Evolutionary conservation across 1,140 invertebrate species (phyloP).

Genomic region (Trichonephila inaurata): DNA sequence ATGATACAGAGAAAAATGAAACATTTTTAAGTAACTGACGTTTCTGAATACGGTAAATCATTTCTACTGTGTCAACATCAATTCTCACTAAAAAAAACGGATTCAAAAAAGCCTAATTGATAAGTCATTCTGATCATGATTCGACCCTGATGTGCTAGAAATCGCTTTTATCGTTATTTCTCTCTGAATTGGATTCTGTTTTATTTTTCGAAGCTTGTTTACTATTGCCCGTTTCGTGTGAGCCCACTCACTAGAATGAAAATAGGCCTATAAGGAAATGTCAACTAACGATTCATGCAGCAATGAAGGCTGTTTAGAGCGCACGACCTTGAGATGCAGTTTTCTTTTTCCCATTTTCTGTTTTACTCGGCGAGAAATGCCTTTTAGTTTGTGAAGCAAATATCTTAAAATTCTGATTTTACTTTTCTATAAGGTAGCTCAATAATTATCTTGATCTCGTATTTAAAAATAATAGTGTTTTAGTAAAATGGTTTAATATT

Average conservation of each 20-base stretch:
- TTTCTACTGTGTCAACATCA: neutral
- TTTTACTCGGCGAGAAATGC: neutral
- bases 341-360: constrained; percentile 22
- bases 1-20: no score
- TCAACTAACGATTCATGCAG: constrained; percentile 29
- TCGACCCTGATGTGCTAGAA: constrained; percentile 4
- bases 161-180: neutral
- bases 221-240: constrained; percentile 38
- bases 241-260: constrained; percentile 31
- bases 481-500: no score
- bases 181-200: neutral
- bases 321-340: constrained; percentile 33
- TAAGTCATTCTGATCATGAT: constrained; percentile 28
- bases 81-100: neutral
- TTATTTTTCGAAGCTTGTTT: constrained; percentile 16
- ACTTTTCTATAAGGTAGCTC: no score
- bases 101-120: neutral
- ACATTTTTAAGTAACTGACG: neutral
- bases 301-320: constrained; percentile 53
- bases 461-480: no score
- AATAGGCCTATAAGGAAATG: constrained; percentile 60
- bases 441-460: no score
- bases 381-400: neutral
- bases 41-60: neutral
- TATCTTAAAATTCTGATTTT: neutral